Percentiles rank a stretch among this genome's conserved stretches.
Conservation (phyloP, 2,113 vertebrate species). For the Crocuta crocuta region DNA sequence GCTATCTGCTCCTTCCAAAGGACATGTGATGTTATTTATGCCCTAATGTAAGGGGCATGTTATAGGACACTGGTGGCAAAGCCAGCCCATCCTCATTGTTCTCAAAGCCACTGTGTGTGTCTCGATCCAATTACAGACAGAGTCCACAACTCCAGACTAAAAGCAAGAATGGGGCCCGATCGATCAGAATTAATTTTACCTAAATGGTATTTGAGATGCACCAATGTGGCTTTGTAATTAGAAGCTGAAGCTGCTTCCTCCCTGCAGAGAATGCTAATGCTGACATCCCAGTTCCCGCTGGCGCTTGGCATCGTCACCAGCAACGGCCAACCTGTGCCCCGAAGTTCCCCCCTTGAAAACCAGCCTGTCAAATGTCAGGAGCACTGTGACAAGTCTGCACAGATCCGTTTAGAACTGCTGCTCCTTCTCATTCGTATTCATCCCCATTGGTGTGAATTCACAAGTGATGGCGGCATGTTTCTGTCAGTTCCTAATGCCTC, state of each 20-base stretch:
- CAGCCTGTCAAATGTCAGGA: neutral
- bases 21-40: neutral
- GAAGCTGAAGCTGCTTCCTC: neutral
- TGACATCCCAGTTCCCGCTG: neutral
- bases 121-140: neutral
- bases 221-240: neutral
- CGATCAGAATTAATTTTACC: constrained; percentile 23
- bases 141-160: neutral
- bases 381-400: accelerated
- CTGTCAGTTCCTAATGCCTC: neutral
- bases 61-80: neutral
- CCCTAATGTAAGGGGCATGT: neutral
- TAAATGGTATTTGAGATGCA: neutral
- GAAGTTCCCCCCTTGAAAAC: neutral
- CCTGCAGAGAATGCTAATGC: neutral
- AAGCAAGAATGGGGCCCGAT: neutral
- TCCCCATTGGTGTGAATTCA: neutral
- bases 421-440: neutral
- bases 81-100: neutral
- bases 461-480: neutral
- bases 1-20: neutral
- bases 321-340: neutral
- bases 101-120: neutral
- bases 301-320: accelerated
- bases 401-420: neutral